Percentiles rank a stretch among this genome's conserved stretches.
These are phyloP conservation scores for Triops longicaudatus DNA, from an alignment of 1,140 invertebrate species.

Conservation along the genomic window DNA sequence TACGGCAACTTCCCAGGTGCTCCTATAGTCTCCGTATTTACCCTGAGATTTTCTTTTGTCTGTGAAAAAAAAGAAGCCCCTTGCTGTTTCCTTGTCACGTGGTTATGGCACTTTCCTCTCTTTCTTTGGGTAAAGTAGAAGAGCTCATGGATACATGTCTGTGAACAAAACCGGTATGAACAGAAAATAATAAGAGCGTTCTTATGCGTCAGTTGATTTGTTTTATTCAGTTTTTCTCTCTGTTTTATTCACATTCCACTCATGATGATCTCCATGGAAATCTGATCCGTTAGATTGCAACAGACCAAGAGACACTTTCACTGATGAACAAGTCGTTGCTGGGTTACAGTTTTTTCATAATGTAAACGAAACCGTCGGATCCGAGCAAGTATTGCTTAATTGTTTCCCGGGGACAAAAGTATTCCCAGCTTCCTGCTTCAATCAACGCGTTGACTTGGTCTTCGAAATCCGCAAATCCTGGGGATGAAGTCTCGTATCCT, in stretches of 20 bases:
- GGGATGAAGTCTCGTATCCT: constrained; percentile 23
- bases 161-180: background rate
- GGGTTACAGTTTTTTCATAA: constrained; percentile 26
- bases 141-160: constrained; percentile 14
- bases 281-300: background rate
- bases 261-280: background rate
- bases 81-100: background rate
- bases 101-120: constrained; percentile 7
- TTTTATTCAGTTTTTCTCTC: background rate
- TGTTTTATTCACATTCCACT: background rate
- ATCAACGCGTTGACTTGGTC: constrained; percentile 23
- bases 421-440: constrained; percentile 16
- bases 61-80: background rate
- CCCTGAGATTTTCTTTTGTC: background rate
- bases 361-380: constrained; percentile 27
- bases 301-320: no score
- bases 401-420: constrained; percentile 9
- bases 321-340: background rate
- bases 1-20: background rate
- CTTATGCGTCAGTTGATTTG: background rate
- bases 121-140: background rate
- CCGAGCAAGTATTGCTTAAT: constrained; percentile 23
- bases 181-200: background rate
- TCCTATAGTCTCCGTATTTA: constrained; percentile 4
- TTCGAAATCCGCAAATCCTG: constrained; percentile 24